Conservation (phyloP, 2,797 vertebrate species). For the Acrossocheilus wenchowensis region DNA sequence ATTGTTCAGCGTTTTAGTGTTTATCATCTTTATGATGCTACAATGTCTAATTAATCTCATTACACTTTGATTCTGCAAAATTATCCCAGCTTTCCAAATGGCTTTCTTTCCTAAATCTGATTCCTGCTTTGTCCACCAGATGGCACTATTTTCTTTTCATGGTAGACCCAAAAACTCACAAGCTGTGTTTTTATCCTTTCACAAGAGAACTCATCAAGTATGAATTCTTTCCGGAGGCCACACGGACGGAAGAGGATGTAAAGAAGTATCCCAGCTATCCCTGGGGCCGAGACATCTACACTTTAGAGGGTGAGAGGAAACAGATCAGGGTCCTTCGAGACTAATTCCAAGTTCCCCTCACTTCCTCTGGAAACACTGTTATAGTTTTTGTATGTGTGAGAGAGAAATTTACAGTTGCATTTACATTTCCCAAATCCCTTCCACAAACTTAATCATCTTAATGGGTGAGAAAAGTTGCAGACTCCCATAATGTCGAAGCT, state of each 20-base stretch:
- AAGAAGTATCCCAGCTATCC: conserved; percentile 91
- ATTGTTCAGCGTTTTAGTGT: not conserved
- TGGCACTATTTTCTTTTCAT: conserved; percentile 34
- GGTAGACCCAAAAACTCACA: conserved; percentile 16
- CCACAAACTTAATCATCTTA: not conserved
- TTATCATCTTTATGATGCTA: not conserved
- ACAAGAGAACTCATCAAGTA: conserved; percentile 96
- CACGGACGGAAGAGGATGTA: conserved; percentile 92
- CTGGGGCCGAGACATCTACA: conserved; percentile 98
- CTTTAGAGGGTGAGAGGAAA: conserved; percentile 87
- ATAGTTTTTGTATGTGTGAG: conserved; percentile 1
- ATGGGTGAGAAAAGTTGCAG: not conserved
- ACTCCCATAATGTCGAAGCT: not conserved
- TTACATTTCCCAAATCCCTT: conserved; percentile 32
- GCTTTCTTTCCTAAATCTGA: not conserved
- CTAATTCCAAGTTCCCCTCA: not conserved
- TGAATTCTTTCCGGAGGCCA: conserved; percentile 98
- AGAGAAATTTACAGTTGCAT: conserved; percentile 21
- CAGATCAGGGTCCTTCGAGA: conserved; percentile 21
- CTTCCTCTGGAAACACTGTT: conserved; percentile 26
- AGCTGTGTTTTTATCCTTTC: conserved; percentile 40
- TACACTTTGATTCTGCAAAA: not conserved
- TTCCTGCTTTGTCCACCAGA: conserved; percentile 36
- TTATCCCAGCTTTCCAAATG: not conserved
- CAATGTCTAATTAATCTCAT: not conserved